phyloP scores from a whole-genome alignment of 64 coral and sea anemone genomes.

The Stichodactyla mertensii region DNA sequence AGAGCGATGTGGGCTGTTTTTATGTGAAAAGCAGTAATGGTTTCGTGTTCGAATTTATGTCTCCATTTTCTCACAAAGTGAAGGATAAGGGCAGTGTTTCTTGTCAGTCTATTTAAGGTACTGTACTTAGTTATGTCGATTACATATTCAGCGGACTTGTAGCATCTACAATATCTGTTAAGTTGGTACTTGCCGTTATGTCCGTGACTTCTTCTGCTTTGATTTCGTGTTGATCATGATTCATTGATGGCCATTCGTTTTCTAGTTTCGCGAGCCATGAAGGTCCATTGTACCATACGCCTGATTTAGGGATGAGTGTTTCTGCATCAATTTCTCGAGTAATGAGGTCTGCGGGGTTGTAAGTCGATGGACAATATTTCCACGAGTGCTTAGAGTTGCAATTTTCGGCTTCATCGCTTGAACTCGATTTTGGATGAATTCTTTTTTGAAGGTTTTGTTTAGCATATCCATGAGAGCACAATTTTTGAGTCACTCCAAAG shows the following conservation, averaged over 20 bases:
- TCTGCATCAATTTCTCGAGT: constrained; percentile 39
- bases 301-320: constrained; percentile 35
- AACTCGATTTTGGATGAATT: background rate
- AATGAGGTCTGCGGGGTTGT: constrained; percentile 61
- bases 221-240: background rate
- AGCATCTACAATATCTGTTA: constrained; percentile 10
- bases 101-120: constrained; percentile 24
- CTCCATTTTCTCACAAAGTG: constrained; percentile 51
- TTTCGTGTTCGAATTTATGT: constrained; percentile 44
- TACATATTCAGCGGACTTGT: constrained; percentile 34
- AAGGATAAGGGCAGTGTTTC: constrained; percentile 56
- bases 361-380: constrained; percentile 50
- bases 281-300: constrained; percentile 38
- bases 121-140: constrained; percentile 52
- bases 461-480: background rate
- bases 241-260: constrained; percentile 45
- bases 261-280: constrained; percentile 44
- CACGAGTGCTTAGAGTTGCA: background rate
- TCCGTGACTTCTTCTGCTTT: constrained; percentile 31
- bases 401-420: background rate
- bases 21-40: constrained; percentile 42
- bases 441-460: background rate
- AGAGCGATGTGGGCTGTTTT: constrained; percentile 49
- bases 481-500: background rate
- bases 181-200: constrained; percentile 15